Base-by-base conservation (phyloP, 2,888 invertebrate genomes). In the Nephrotoma flavescens region DNA sequence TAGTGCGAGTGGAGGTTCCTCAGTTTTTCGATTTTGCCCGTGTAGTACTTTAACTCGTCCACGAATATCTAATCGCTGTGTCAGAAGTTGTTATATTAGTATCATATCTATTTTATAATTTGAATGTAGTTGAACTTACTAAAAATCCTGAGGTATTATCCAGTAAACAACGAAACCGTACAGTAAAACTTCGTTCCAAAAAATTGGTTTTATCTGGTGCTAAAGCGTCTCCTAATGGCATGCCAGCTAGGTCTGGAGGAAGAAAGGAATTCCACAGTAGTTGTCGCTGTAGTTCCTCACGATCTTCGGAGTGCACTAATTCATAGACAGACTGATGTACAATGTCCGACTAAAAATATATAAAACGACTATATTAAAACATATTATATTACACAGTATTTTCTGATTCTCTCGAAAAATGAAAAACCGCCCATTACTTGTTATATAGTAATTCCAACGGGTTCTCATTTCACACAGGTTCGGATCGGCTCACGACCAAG, bases 61-160 rank as follows among this genome's bases (percentile, higher is more conserved):
- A 91, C 98, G 96, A 89, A 99, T 99, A 92, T 99, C 99, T 92
- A 99, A 93, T 90, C 99, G 96, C 86, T 98, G 92, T 92, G 89
- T 89, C 87, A 87, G 88, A 89, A 89, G 87, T 12, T 83, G 3
- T 86, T 57, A 31, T 31, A n/a, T 84, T n/a, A 41, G 31, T 45
- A 52, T 71, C 7, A 71, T 45, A 19, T n/a, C 6, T 52, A 44
- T 12, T 12, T 45, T 86, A 86, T 45, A 41, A 52, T 31, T 3
- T 31, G 31, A 31, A 2, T 31, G 31, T 31, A 31, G 42, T 15
- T 42, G 9, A 15, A 15, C 42, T 41, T 57, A 86, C 86, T 87
- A 99, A 94, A 92, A 99, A 99, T 88, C 99, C 99, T 89, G 99
- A 99, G 90, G 99, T 99, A 92, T 99, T 99, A 93, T 99, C 99